Evolutionary conservation across 2,797 vertebrate species (phyloP).

Genomic region (Petrocephalus sullivani): DNA sequence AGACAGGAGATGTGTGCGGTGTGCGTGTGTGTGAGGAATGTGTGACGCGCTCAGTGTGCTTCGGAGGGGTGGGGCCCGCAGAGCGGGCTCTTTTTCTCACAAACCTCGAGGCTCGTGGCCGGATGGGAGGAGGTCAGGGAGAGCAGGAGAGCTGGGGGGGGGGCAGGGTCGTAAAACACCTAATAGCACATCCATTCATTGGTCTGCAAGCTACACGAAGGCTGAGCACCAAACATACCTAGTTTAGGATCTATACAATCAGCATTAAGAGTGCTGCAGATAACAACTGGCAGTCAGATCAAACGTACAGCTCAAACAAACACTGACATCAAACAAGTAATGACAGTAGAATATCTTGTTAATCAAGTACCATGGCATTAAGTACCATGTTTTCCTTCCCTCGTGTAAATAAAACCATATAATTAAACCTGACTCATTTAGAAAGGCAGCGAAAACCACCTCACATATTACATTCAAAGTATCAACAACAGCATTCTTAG

Average conservation of each 20-base stretch:
- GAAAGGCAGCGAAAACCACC: background rate
- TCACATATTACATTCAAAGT: background rate
- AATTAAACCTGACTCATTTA: background rate
- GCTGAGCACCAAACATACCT: background rate
- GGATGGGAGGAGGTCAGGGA: conserved; percentile 23
- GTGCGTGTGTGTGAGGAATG: conserved; percentile 53
- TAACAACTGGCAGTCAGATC: background rate
- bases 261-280: background rate
- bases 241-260: background rate
- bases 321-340: background rate
- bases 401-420: background rate
- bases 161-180: conserved; percentile 61
- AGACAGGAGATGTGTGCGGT: conserved; percentile 29
- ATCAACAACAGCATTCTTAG: background rate
- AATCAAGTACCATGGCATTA: background rate
- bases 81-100: conserved; percentile 44
- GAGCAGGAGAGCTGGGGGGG: conserved; percentile 36
- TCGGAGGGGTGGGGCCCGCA: conserved; percentile 58
- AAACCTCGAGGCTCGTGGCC: conserved; percentile 39
- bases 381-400: background rate
- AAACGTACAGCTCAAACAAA: background rate
- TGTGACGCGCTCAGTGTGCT: conserved; percentile 56
- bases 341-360: conserved; percentile 9
- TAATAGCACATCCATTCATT: conserved; percentile 42
- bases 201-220: background rate